Conservation (phyloP, 2,888 invertebrate species). For the Dusona sp. region DNA sequence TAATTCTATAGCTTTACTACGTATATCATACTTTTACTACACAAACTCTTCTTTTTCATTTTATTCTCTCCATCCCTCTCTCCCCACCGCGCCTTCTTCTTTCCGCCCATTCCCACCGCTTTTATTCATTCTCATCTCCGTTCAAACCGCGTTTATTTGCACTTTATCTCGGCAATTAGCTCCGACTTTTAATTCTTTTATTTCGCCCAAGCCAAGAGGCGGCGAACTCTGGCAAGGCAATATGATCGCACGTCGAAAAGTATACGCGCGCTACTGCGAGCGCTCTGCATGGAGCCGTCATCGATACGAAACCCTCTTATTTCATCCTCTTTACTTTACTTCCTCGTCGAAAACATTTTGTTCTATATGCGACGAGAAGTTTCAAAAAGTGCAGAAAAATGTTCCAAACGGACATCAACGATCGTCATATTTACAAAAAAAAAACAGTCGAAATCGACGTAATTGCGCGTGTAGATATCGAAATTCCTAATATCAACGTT, state of each 20-base stretch:
- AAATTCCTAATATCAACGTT: background rate
- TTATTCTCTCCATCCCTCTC: background rate
- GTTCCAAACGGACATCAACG: no score
- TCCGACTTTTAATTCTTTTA: slow-evolving; percentile 47
- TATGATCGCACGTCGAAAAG: slow-evolving; percentile 50
- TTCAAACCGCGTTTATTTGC: slow-evolving; percentile 54
- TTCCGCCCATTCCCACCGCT: slow-evolving; percentile 31
- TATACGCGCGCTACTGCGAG: slow-evolving; percentile 40
- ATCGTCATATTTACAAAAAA: no score
- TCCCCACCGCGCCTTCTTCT: background rate
- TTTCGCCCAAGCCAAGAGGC: slow-evolving; percentile 34
- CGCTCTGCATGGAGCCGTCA: slow-evolving; percentile 53
- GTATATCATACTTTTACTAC: slow-evolving; percentile 20
- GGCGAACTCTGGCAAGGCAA: slow-evolving; percentile 22
- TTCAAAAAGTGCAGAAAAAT: no score
- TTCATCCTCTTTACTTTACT: background rate
- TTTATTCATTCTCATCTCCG: slow-evolving; percentile 62
- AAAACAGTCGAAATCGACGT: background rate
- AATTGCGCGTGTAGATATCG: background rate
- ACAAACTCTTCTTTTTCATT: slow-evolving; percentile 37
- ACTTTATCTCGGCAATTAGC: slow-evolving; percentile 67
- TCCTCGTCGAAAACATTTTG: background rate
- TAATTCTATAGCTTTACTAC: background rate
- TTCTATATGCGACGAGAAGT: background rate
- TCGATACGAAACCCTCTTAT: background rate